Percentiles rank a stretch among this genome's conserved stretches.
Evolutionary conservation across 1,140 invertebrate genomes (phyloP).

Genomic region (Trissolcus basalis): DNA sequence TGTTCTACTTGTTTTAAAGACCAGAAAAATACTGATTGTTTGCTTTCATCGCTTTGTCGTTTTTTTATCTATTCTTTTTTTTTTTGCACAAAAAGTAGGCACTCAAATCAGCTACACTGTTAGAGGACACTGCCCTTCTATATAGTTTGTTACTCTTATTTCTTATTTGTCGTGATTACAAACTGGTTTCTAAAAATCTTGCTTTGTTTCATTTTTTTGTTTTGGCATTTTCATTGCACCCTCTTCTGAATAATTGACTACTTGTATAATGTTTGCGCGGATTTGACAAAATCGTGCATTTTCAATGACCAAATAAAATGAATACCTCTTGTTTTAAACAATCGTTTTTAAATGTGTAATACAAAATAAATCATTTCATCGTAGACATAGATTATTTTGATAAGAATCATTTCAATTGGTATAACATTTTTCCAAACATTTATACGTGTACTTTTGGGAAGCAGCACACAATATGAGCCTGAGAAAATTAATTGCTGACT

Average conservation of each 20-base stretch:
- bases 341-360: no score
- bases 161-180: slow-evolving; percentile 44
- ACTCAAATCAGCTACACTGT: slow-evolving; percentile 65
- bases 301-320: no score
- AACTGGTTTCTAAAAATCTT: slow-evolving; percentile 54
- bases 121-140: no score
- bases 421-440: slow-evolving; percentile 15
- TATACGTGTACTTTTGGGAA: slow-evolving; percentile 36
- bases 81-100: slow-evolving; percentile 60
- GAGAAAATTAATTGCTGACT: no score
- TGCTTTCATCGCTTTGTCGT: no score
- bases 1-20: slow-evolving; percentile 37
- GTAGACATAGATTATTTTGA: no score
- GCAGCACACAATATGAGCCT: slow-evolving; percentile 34
- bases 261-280: slow-evolving; percentile 40
- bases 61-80: slow-evolving; percentile 30
- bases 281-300: no score
- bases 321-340: no score
- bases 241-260: slow-evolving; percentile 62
- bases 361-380: no score
- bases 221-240: slow-evolving; percentile 39
- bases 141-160: slow-evolving; percentile 61
- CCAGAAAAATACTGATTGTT: slow-evolving; percentile 60
- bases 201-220: slow-evolving; percentile 44
- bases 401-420: no score